phyloP scores from a whole-genome alignment of 2,113 vertebrate species.

The Procavia capensis region DNA sequence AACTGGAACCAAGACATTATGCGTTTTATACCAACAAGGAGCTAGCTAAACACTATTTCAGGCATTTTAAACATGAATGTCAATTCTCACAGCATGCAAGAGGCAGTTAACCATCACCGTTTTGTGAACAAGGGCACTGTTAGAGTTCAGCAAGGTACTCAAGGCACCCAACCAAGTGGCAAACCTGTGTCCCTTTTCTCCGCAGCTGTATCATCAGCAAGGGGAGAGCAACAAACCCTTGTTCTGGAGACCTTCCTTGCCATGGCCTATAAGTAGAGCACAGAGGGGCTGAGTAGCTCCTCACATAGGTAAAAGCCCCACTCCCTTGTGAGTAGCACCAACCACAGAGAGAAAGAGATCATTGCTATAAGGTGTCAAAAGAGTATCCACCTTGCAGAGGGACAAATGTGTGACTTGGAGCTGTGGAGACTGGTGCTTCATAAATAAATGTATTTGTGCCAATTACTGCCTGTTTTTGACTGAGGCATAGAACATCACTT shows the following conservation, averaged over 20 bases:
- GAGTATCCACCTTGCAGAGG: not conserved
- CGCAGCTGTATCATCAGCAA: not conserved
- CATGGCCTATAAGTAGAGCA: too few relatives aligned
- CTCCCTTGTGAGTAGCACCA: too few relatives aligned
- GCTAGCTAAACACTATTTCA: not conserved
- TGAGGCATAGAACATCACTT: not conserved
- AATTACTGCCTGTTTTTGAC: not conserved
- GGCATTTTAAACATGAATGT: not conserved
- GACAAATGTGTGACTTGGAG: not conserved
- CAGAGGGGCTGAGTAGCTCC: not conserved
- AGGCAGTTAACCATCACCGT: too few relatives aligned
- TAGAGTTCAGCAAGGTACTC: not conserved
- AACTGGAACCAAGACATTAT: not conserved
- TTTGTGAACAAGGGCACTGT: not conserved
- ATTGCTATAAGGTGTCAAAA: not conserved
- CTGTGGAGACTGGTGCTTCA: too few relatives aligned
- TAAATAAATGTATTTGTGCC: too few relatives aligned
- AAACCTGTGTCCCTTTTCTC: not conserved
- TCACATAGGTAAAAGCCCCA: not conserved
- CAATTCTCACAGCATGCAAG: not conserved
- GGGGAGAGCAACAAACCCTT: rapidly evolving
- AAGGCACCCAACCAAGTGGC: too few relatives aligned
- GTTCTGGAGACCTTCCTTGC: too few relatives aligned
- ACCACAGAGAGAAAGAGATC: not conserved
- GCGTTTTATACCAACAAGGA: not conserved